Evolutionary conservation across 2,797 vertebrate genomes (phyloP).

Genomic region (Zenarchopterus dispar): DNA sequence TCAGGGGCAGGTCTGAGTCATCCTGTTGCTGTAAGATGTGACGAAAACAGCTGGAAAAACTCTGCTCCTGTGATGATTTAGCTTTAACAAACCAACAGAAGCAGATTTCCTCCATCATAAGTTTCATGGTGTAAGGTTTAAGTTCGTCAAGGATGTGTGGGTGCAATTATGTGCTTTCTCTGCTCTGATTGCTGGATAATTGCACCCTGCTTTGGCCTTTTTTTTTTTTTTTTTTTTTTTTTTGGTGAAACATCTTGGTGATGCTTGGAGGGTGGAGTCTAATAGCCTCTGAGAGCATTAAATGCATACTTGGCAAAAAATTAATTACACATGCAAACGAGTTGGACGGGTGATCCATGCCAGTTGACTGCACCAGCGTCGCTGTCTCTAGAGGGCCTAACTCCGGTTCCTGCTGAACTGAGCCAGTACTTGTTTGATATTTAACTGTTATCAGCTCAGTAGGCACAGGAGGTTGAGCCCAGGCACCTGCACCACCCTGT

Average conservation of each 20-base stretch:
- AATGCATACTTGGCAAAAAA: constrained; percentile 6
- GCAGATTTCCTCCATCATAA: constrained; percentile 79
- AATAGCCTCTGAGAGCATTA: constrained; percentile 10
- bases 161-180: constrained; percentile 40
- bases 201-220: constrained; percentile 25
- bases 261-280: constrained; percentile 25
- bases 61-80: constrained; percentile 80
- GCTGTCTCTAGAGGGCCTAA: constrained; percentile 82
- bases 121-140: constrained; percentile 25
- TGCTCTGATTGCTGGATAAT: constrained; percentile 35
- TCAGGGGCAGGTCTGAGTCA: background rate
- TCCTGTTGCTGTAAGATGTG: constrained; percentile 18
- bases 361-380: background rate
- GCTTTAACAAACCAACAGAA: constrained; percentile 75
- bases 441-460: constrained; percentile 90
- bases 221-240: constrained; percentile 19
- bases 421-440: constrained; percentile 84
- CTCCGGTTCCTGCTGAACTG: constrained; percentile 92
- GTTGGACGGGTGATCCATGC: background rate
- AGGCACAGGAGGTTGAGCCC: constrained; percentile 90
- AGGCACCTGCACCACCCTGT: constrained; percentile 52
- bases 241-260: constrained; percentile 34
- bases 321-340: constrained; percentile 5
- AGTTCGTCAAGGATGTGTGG: constrained; percentile 34
- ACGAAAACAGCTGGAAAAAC: constrained; percentile 79